phyloP scores from a whole-genome alignment of 2,888 invertebrate genomes.

The Troides aeacus region DNA sequence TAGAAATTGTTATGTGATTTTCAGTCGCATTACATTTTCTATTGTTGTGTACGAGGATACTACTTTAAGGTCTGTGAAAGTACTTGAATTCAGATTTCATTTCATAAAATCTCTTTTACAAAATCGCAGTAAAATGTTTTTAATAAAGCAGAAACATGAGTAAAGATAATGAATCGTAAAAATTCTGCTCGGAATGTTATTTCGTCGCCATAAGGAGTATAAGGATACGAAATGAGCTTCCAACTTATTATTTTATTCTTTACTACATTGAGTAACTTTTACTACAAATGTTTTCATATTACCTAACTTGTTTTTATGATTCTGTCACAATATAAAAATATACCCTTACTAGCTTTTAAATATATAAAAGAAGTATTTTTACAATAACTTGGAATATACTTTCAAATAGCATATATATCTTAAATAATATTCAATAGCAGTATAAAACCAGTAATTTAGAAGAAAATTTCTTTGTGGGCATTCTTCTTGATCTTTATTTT shows the following conservation, averaged over 20 bases:
- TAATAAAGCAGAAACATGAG: background rate
- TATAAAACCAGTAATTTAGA: too few relatives aligned
- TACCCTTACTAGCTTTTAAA: too few relatives aligned
- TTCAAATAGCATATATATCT: too few relatives aligned
- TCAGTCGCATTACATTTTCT: too few relatives aligned
- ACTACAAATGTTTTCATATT: conserved; percentile 5
- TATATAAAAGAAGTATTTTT: too few relatives aligned
- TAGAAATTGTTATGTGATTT: background rate
- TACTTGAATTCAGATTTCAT: background rate
- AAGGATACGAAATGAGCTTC: conserved; percentile 5
- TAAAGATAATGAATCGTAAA: background rate
- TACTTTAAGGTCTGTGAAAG: background rate
- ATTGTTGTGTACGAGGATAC: too few relatives aligned
- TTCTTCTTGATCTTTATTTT: too few relatives aligned
- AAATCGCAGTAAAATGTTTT: background rate
- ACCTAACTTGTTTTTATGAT: background rate
- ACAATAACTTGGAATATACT: too few relatives aligned
- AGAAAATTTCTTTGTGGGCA: too few relatives aligned
- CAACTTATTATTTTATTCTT: conserved; percentile 12
- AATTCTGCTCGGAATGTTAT: background rate
- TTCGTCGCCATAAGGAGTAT: background rate
- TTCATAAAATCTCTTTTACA: background rate
- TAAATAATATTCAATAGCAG: too few relatives aligned
- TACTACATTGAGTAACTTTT: conserved; percentile 14
- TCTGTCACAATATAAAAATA: too few relatives aligned